These are phyloP conservation scores for Naja naja DNA, from an alignment of 2,113 vertebrate species.

Conservation along the genomic window DNA sequence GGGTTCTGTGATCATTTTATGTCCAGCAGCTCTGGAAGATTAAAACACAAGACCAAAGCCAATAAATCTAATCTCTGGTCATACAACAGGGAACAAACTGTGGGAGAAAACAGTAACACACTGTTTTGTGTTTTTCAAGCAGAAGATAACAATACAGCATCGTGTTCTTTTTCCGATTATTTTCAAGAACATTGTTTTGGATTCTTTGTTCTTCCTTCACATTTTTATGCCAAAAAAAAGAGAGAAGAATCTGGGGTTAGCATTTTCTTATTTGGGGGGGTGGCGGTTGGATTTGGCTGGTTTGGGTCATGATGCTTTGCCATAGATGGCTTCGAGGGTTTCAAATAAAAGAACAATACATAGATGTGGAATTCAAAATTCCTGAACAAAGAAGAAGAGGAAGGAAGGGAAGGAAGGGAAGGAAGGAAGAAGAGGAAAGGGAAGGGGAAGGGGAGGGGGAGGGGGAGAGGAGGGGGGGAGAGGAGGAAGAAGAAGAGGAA, in stretches of 20 bases:
- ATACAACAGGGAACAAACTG: not conserved
- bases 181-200: not conserved
- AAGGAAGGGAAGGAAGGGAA: too few relatives aligned
- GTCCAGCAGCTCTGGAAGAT: not conserved
- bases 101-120: not conserved
- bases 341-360: not conserved
- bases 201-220: not conserved
- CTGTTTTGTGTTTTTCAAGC: not conserved
- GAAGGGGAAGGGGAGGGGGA: too few relatives aligned
- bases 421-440: fast-evolving
- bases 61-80: too few relatives aligned
- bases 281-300: not conserved
- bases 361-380: not conserved
- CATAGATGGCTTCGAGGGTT: not conserved
- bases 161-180: not conserved
- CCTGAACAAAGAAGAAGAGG: too few relatives aligned
- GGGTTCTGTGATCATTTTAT: not conserved
- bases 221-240: not conserved
- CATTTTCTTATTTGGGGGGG: too few relatives aligned
- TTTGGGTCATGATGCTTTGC: not conserved
- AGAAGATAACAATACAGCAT: not conserved
- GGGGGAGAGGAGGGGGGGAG: fast-evolving
- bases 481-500: too few relatives aligned
- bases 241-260: not conserved
- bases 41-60: constrained; percentile 2